Evolutionary conservation across 2,888 invertebrate species (phyloP).

Genomic region (Amphipyra tragopoginis): DNA sequence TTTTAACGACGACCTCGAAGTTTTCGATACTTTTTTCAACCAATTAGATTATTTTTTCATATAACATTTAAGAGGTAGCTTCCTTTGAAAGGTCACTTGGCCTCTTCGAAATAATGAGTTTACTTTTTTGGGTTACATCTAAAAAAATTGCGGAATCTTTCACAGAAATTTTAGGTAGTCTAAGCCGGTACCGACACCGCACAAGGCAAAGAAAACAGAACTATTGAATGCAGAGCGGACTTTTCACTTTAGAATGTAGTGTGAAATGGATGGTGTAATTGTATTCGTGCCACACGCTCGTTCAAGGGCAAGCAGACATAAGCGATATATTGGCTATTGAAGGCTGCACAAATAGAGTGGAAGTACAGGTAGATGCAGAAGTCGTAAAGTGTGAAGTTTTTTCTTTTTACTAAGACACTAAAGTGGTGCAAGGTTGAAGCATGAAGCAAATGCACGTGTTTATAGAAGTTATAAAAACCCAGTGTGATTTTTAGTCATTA

Average conservation of each 20-base stretch:
- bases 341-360: slow-evolving; percentile 40
- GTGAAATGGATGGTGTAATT: slow-evolving; percentile 75
- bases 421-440: too few species aligned
- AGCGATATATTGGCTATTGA: slow-evolving; percentile 54
- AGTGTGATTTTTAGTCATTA: too few species aligned
- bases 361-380: slow-evolving; percentile 38
- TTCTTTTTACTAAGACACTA: background rate
- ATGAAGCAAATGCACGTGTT: too few species aligned
- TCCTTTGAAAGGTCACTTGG: too few species aligned
- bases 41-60: slow-evolving; percentile 14
- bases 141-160: background rate
- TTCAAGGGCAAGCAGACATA: slow-evolving; percentile 44
- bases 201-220: slow-evolving; percentile 34
- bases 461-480: too few species aligned
- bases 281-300: slow-evolving; percentile 74
- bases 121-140: background rate
- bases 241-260: slow-evolving; percentile 63
- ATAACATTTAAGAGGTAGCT: background rate
- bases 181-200: slow-evolving; percentile 23
- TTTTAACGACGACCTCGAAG: background rate
- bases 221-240: slow-evolving; percentile 48
- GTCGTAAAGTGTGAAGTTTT: slow-evolving; percentile 16
- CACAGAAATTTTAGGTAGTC: background rate
- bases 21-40: background rate
- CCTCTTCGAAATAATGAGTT: too few species aligned